A percentile compares a stretch with the other conserved stretches of the same genome.
phyloP scores from a whole-genome alignment of 1,140 invertebrate genomes.

The Ceratitis capitata region DNA sequence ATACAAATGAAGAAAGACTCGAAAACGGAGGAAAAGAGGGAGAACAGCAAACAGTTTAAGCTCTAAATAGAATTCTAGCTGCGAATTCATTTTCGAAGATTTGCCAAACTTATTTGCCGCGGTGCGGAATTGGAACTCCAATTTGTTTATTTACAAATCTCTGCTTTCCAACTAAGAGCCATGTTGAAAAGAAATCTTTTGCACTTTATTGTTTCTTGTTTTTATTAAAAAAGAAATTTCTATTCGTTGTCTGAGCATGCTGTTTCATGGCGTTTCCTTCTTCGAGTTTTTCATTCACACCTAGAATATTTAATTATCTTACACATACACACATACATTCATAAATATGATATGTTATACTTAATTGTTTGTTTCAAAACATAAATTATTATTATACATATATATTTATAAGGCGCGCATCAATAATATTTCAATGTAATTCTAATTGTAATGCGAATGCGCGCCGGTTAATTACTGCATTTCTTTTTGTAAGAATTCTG shows the following conservation, averaged over 20 bases:
- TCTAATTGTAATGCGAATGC: conserved; percentile 8
- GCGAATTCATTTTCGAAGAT: too few species aligned
- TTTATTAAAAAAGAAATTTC: not conserved
- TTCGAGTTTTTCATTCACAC: not conserved
- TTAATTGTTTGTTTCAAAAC: conserved; percentile 32
- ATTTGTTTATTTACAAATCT: not conserved
- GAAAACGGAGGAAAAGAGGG: not conserved
- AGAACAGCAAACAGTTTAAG: not conserved
- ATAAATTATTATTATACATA: not conserved
- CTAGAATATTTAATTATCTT: not conserved
- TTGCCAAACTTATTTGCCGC: too few species aligned
- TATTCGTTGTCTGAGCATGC: not conserved
- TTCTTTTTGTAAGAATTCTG: conserved; percentile 25
- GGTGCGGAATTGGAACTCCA: too few species aligned
- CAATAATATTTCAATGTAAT: conserved; percentile 12
- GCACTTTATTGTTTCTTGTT: too few species aligned
- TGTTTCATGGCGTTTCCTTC: not conserved
- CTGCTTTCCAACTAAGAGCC: not conserved
- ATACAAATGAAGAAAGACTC: not conserved
- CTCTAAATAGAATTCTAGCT: not conserved
- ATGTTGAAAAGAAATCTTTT: too few species aligned
- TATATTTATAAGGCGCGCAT: conserved; percentile 13
- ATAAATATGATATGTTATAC: conserved; percentile 2
- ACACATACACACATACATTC: too few species aligned
- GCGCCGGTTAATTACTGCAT: conserved; percentile 29